A percentile compares a stretch with the other conserved stretches of the same genome.
Conservation (phyloP, 2,113 vertebrate species). For the Calidris pygmaea region DNA sequence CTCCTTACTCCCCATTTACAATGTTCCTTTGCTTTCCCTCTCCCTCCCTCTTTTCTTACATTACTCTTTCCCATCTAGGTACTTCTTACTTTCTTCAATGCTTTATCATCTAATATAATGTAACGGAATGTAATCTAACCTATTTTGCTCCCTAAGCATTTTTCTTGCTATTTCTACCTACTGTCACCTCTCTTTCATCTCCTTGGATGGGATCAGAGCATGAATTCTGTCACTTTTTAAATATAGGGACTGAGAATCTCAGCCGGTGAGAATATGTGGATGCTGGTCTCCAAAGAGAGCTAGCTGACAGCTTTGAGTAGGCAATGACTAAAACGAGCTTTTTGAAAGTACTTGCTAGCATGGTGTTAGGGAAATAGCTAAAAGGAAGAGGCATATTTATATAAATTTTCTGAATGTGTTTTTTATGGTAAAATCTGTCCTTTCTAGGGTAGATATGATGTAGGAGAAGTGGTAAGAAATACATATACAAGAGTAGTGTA, state of each 20-base stretch:
- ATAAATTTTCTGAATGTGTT: neutral
- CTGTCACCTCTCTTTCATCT: neutral
- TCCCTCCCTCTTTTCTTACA: neutral
- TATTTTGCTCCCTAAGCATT: neutral
- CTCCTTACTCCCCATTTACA: neutral
- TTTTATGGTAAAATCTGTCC: neutral
- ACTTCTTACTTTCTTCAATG: neutral
- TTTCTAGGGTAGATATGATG: neutral
- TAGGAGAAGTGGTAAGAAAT: neutral
- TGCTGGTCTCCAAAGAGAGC: neutral
- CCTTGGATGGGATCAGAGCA: neutral
- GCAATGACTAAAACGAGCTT: neutral
- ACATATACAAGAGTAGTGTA: neutral
- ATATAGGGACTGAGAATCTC: neutral
- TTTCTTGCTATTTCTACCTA: neutral
- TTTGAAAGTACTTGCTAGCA: neutral
- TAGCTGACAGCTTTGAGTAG: neutral
- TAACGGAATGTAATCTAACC: neutral
- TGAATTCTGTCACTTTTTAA: neutral
- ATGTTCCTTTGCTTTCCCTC: neutral
- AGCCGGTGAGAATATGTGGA: neutral
- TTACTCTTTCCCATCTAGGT: neutral
- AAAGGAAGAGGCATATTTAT: neutral
- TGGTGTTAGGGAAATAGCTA: neutral
- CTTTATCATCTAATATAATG: neutral